Base-by-base conservation (phyloP, 1,140 invertebrate species). In the Macrosteles quadrilineatus region DNA sequence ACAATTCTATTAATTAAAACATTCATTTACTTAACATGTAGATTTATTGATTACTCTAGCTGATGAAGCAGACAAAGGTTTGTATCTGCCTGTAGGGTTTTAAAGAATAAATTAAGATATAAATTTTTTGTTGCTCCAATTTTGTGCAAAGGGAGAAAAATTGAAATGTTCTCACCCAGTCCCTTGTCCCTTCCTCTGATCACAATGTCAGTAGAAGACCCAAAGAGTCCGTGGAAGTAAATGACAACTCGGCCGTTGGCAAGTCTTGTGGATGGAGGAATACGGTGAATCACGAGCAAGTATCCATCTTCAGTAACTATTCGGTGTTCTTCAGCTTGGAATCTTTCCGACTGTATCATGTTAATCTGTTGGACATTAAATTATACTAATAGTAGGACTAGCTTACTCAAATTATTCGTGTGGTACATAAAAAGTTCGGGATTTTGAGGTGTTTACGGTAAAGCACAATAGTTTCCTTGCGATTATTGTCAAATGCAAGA, bases 131-230 rank as follows among this genome's bases (percentile, higher is more conserved):
- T n/a, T n/a, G n/a, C n/a, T n/a, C n/a, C n/a, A n/a, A n/a, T n/a
- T n/a, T n/a, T n/a, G n/a, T n/a, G n/a, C n/a, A n/a, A n/a, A n/a
- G n/a, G n/a, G n/a, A n/a, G n/a, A n/a, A n/a, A n/a, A 9, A 19
- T 50, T 50, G 17, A 50, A 50, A 50, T 9, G 4, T 3, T 23
- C 6, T 59, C 27, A 59, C 55, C 55, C 3, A 59, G 27, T 30
- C 55, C 55, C 25, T 27, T 59, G 2, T 59, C n/a, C 25, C 55
- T 25, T 14, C 55, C 55, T 59, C 55, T 59, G 55, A 59, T 59
- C 21, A 59, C 55, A 4, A 59, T 59, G 55, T 59, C 55, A 25
- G 23, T 25, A 23, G 55, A 59, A 9, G 14, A 9, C 12, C 14
- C 27, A 30, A 59, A 59, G 55, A 59, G 55, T 6, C 55, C 55